Evolutionary conservation across 2,888 invertebrate genomes (phyloP).

Genomic region (Oligia latruncula): DNA sequence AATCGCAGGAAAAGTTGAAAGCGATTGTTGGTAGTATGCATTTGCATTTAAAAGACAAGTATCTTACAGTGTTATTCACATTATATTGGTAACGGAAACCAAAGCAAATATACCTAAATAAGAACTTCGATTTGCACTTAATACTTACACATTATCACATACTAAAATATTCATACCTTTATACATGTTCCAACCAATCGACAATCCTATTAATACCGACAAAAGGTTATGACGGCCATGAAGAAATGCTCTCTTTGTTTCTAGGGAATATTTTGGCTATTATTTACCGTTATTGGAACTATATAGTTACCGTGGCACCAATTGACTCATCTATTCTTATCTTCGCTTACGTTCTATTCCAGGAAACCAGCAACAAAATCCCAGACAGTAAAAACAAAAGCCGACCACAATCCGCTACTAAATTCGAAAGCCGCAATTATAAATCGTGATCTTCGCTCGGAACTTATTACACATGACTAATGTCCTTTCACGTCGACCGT

Average conservation of each 20-base stretch:
- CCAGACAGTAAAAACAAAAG: conserved; percentile 49
- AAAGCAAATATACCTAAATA: not conserved
- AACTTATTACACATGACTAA: conserved; percentile 77
- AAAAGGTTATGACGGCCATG: not conserved
- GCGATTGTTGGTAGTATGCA: not conserved
- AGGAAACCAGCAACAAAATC: conserved; percentile 32
- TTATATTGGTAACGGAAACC: not conserved
- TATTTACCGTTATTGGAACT: not conserved
- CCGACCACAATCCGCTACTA: conserved; percentile 53
- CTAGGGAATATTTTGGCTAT: not conserved
- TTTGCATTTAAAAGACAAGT: conserved; percentile 4
- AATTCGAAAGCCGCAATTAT: conserved; percentile 66
- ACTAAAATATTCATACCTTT: not conserved
- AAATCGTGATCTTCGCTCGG: conserved; percentile 70
- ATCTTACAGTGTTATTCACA: not conserved
- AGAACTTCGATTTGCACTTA: not conserved
- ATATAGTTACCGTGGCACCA: not conserved
- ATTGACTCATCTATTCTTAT: conserved; percentile 5
- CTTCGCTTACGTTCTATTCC: conserved; percentile 38
- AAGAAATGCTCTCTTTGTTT: not conserved
- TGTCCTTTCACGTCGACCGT: conserved; percentile 66
- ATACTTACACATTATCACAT: not conserved
- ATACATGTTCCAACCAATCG: not conserved
- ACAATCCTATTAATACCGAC: not conserved
- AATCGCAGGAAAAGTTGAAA: conserved; percentile 6